Conservation (phyloP, 2,888 invertebrate genomes). For the Pterostichus madidus region DNA sequence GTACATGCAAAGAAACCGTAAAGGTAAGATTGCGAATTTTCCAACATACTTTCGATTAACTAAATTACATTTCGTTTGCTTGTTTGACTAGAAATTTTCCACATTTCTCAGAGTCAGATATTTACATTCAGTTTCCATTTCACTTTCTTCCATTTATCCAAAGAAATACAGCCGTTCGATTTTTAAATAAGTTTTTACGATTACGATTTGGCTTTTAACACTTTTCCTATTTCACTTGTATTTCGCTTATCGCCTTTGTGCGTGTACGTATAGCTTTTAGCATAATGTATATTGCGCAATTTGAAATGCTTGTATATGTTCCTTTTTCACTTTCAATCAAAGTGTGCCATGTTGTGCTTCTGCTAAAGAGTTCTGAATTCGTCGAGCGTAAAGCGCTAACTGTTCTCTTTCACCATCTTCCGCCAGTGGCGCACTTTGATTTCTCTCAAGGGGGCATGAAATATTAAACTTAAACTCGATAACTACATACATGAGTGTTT, state of each 20-base stretch:
- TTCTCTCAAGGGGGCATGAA: neutral
- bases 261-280: conserved; percentile 47
- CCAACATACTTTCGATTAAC: neutral
- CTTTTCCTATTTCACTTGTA: conserved; percentile 25
- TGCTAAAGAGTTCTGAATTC: conserved; percentile 40
- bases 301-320: conserved; percentile 54
- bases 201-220: neutral
- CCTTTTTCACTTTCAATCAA: conserved; percentile 54
- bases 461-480: neutral
- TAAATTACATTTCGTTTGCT: neutral
- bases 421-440: neutral
- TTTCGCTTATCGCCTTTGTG: conserved; percentile 22
- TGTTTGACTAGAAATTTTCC: neutral
- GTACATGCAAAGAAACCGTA: neutral
- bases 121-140: conserved; percentile 40
- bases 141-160: neutral
- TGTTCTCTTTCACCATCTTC: neutral
- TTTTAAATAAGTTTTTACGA: conserved; percentile 37
- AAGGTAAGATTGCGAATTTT: neutral
- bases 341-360: conserved; percentile 44
- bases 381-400: conserved; percentile 18
- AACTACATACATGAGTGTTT: no score
- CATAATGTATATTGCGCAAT: conserved; percentile 54
- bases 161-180: neutral
- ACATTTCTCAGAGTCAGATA: neutral